Base-by-base conservation (phyloP, 2,888 invertebrate genomes). In the Caenorhabditis sp. region DNA sequence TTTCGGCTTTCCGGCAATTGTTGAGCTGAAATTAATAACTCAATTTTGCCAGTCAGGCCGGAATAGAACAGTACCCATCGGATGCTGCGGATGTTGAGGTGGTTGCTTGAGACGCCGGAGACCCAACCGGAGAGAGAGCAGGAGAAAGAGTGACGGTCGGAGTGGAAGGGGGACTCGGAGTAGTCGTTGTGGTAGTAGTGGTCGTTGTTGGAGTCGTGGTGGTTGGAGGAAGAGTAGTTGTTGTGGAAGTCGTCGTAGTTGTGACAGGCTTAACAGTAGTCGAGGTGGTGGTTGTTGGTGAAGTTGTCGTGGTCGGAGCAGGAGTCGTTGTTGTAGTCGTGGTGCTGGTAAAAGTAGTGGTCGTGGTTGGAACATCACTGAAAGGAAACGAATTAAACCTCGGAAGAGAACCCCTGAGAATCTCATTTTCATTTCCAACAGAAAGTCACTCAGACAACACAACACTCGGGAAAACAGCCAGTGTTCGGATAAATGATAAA, bases 301-400 rank as follows among this genome's bases (percentile, higher is more conserved):
- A 7, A 2, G 15, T 32, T 6, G 56, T 24, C 20, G 70, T 46
- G 9, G 71, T 73, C 1, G 66, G n/a, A 24, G 45, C 27, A 17
- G 45, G 37, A n/a, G 56, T 39, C 17, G 70, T 15, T 0, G 50
- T 32, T 15, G 73, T 37, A 30, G 63, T 53, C 2, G 55, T 70
- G 5, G 73, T 74, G n/a, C 68, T 72, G 9, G 59, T 56, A n/a
- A 68, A 70, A n/a, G 77, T 73, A 3, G 78, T 62, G 9, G 76
- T 74, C 17, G 78, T 66, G 35, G 68, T 68, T 17, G 68, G 52
- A 0, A 62, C 53, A n/a, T 52, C 59, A 41, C 70, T 70, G 53
- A 53, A 70, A 70, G 2, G 0, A 13, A 26, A 22, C 13, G 35
- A 2, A 26, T 6, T 26, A 52, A 20, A 43, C 30, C 8, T 22